Evolutionary conservation across 1,140 invertebrate genomes (phyloP), one percentile per base, ranked within the genome.

Genomic region (Procambarus virginalis): DNA sequence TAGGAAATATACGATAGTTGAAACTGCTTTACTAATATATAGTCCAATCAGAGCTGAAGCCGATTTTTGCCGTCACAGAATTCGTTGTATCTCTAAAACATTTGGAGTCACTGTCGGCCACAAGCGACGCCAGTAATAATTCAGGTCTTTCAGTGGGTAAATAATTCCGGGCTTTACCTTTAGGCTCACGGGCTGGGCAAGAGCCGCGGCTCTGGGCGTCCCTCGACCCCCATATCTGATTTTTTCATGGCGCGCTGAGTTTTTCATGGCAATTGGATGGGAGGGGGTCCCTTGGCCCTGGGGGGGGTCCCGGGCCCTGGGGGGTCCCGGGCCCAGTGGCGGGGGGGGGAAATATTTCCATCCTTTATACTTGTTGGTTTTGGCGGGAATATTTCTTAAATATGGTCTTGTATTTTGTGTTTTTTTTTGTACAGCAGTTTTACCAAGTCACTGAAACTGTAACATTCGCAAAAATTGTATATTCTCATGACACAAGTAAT

Each of bases 211-310:
- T 60, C 70, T 58, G 73, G 73, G 83, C 73, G 73, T 55, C 84
- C 84, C 84, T 77, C 73, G n/a, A 73, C 49, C 84, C 70, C 84
- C 84, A 85, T 85, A 85, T 55, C 84, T 85, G 84, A 85, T 85
- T 85, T 85, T 85, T 85, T 85, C 84, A 85, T 85, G 84, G 84
- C 73, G 84, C 73, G 73, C 73, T 85, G 68, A 77, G 84, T 85
- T 85, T 85, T 85, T 85, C 84, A 85, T 85, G 73, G 84, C 73
- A 85, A 45, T 75, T 77, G 70, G 84, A 85, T 46, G 73, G 84
- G 75, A 76, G 75, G 75, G 73, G 49, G 83, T 45, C 45, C 10
- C 45, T 14, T 14, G 55, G 34, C 34, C 34, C 34, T 34, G 79
- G 79, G 60, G 51, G 55, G 51, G 51, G 51, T 55, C 51, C 12